Conservation (phyloP, 2,797 vertebrate genomes). For the Acrossocheilus fasciatus region DNA sequence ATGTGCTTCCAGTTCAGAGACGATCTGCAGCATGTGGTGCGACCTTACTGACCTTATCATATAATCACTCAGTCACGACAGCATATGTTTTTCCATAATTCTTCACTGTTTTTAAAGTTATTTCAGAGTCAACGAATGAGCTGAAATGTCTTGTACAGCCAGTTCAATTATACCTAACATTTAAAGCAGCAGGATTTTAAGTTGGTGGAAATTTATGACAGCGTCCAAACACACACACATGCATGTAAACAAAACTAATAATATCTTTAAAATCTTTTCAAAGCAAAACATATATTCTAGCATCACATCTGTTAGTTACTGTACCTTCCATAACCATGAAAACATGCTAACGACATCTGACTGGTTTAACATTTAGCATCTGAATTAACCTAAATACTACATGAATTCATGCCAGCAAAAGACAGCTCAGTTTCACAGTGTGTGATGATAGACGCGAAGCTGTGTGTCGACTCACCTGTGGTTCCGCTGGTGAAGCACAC, state of each 20-base stretch:
- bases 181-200: neutral
- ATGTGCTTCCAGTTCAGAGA: no score
- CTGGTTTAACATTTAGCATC: neutral
- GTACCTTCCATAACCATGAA: neutral
- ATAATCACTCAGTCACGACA: neutral
- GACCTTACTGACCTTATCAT: no score
- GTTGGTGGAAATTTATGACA: no score
- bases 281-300: no score
- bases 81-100: neutral
- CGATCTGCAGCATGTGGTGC: neutral
- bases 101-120: neutral
- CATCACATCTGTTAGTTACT: neutral
- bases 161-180: no score
- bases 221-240: no score
- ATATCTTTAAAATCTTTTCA: no score
- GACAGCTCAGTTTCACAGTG: no score
- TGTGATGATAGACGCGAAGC: neutral
- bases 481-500: conserved; percentile 86
- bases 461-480: conserved; percentile 72
- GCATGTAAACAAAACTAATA: no score
- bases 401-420: no score
- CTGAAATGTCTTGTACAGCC: neutral
- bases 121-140: neutral
- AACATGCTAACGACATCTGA: neutral
- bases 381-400: no score